Evolutionary conservation across 2,113 vertebrate genomes (phyloP), one percentile per base, ranked within the genome.

Genomic region (Ciconia boyciana): DNA sequence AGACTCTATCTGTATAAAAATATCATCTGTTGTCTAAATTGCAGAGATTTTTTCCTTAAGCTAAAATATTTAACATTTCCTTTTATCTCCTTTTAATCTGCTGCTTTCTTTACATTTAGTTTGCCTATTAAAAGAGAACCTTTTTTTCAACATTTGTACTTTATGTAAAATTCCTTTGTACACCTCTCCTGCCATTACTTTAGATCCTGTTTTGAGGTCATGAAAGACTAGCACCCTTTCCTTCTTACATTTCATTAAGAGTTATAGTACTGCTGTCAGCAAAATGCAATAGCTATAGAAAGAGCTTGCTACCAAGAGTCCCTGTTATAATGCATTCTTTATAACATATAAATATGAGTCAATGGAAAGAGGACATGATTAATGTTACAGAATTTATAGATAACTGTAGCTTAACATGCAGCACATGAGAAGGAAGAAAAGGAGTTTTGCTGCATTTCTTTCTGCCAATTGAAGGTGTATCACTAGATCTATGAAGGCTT

Each of bases 361-460:
- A 95, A 54, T 92, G 69, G 76, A 95, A 96, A 85, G 58, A 88
- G 75, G 87, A 87, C 83, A 61, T 57, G 79, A 96, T 96, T 93
- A 90, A 97, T 93, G 74, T 54, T 90, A 29, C 46, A 89, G 74
- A 85, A 96, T 96, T 96, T 97, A 51, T 60, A 92, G 64, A 70
- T 66, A 92, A 86, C n/a, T 69, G 66, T 90, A 96, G 69, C 48
- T 95, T 94, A 92, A 43, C 36, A 90, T 82, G 61, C 71, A 74
- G 83, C 34, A 39, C 64, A 52, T 39, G 24, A 81, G 26, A 75
- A 78, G 21, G 46, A 57, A 78, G 28, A 72, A 91, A 95, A 94
- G 72, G 46, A 34, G 32, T 78, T 91, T 89, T 51, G 26, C 41
- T 9, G n/a, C 90, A 83, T 93, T 96, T 96, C 77, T 92, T 84